Percentiles rank a stretch among this genome's conserved stretches.
Conservation (phyloP, 2,113 vertebrate species). For the Coregonus clupeaformis region DNA sequence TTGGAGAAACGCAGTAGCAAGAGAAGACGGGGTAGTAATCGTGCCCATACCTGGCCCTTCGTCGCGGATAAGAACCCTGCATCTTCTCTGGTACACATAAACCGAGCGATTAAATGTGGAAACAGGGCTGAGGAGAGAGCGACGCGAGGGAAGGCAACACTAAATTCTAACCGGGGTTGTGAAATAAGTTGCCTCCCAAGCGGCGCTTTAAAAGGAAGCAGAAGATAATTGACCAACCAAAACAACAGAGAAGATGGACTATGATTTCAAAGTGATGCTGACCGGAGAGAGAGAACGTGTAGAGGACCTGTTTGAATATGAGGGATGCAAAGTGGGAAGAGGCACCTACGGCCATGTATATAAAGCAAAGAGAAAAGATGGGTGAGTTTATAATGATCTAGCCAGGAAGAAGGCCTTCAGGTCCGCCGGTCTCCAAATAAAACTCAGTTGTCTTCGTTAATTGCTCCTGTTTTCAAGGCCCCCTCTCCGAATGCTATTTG, state of each 20-base stretch:
- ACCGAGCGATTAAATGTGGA: conserved; percentile 61
- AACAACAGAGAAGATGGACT: conserved; percentile 88
- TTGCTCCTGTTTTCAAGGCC: not conserved
- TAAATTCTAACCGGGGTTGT: conserved; percentile 31
- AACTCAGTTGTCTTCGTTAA: not conserved
- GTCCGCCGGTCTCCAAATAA: conserved; percentile 39
- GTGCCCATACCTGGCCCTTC: conserved; percentile 12
- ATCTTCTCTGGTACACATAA: conserved; percentile 9
- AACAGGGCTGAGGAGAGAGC: conserved; percentile 54
- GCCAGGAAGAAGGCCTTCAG: conserved; percentile 53
- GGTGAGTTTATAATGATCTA: conserved; percentile 80
- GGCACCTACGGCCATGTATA: conserved; percentile 98
- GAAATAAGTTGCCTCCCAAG: conserved; percentile 72
- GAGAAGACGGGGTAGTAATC: conserved; percentile 50
- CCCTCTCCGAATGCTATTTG: not conserved
- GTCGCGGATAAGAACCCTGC: conserved; percentile 17
- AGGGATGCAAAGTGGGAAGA: conserved; percentile 98
- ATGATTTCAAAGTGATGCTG: conserved; percentile 99
- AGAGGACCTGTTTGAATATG: conserved; percentile 98
- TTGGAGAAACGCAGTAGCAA: conserved; percentile 70
- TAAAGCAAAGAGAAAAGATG: conserved; percentile 99
- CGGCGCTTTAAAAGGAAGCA: conserved; percentile 69
- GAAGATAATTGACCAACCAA: conserved; percentile 26
- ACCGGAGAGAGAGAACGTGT: conserved; percentile 94
- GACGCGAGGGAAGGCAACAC: conserved; percentile 72